A percentile compares a stretch with the other conserved stretches of the same genome.
phyloP scores from a whole-genome alignment of 2,797 vertebrate species.

The Rhynchotus rufescens region DNA sequence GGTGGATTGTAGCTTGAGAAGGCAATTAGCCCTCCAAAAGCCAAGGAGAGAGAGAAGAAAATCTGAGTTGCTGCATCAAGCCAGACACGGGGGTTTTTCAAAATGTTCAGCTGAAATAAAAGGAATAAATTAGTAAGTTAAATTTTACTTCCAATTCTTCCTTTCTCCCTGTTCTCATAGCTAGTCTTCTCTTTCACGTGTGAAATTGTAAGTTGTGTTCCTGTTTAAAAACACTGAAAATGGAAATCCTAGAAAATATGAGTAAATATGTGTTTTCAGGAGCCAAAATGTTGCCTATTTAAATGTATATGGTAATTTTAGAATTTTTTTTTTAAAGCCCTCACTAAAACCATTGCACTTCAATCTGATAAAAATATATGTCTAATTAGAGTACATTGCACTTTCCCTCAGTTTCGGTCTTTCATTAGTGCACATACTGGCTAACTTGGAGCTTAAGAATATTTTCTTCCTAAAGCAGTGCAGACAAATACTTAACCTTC shows the following conservation, averaged over 20 bases:
- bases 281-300: background rate
- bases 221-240: background rate
- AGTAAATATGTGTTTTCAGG: background rate
- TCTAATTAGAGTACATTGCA: background rate
- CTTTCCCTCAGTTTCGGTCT: background rate
- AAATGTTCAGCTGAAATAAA: constrained; percentile 79
- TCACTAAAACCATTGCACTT: background rate
- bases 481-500: background rate
- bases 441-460: background rate
- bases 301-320: background rate
- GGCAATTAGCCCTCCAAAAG: constrained; percentile 90
- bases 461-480: background rate
- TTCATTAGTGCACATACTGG: background rate
- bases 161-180: background rate
- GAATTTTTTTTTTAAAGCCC: background rate
- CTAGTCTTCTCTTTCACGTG: background rate
- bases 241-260: background rate
- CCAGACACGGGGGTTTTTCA: constrained; percentile 89
- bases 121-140: background rate
- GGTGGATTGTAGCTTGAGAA: constrained; percentile 91
- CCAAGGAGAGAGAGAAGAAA: constrained; percentile 93
- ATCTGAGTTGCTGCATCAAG: constrained; percentile 93
- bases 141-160: background rate
- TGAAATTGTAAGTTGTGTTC: background rate
- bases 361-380: background rate